Evolutionary conservation across 2,113 vertebrate species (phyloP), one percentile per base, ranked within the genome.

Genomic region (Pterophyllum scalare): DNA sequence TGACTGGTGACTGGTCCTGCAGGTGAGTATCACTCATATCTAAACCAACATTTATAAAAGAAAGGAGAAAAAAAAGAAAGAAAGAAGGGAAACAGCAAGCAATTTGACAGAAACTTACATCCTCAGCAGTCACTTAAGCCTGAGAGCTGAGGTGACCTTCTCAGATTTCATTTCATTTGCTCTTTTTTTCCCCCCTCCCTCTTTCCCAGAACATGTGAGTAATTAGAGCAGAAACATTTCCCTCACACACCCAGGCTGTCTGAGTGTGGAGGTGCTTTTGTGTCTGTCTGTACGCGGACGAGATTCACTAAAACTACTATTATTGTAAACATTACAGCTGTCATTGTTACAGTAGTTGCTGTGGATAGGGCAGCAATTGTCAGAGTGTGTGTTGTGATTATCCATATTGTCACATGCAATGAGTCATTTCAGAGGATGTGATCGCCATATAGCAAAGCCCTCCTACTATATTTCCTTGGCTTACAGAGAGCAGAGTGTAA

Each of bases 221-320:
- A 94, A 94, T 94, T 94, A 91, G 91, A 94, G 89, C 93, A 91
- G 89, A 93, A 93, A 93, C 87, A 91, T 92, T 91, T 91, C 80
- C 87, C 86, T 72, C 82, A 79, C 88, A 88, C 85, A 83, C 75
- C 77, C 56, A 2, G 22, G 62, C 65, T 80, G 82, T 84, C 82
- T 84, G 70, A 75, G 80, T 78, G 65, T 46, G 7, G 67, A 83
- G 76, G 80, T 89, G 88, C 82, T 77, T 82, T 87, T 84, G 60
- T 86, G 70, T 67, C 59, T 20, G 38, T 65, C 59, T 87, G 49
- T 13, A 58, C 24, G 35, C 49, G 67, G 35, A 13, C 15, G n/a
- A 59, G 62, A 76, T 86, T 83, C 76, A 84, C 74, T 33, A 26
- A 80, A 87, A 85, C 31, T 75, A 62, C 33, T 60, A 15, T 46